Conservation (phyloP, 2,888 invertebrate genomes). For the Amphipyra tragopoginis region DNA sequence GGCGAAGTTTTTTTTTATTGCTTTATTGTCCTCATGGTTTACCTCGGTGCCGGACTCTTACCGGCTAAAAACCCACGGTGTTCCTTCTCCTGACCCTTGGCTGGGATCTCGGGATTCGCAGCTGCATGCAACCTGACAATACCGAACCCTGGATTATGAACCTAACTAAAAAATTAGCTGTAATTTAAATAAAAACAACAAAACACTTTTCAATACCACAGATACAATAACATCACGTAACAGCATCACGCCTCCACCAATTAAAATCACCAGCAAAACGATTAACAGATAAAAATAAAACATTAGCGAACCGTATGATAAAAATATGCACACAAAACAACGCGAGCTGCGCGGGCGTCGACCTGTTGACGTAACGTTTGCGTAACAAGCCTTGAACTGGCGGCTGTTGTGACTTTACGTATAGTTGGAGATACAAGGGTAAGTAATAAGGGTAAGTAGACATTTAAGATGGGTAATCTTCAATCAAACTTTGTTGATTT, state of each 20-base stretch:
- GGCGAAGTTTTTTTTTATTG: no score
- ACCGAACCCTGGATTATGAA: no score
- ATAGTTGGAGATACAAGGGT: slow-evolving; percentile 43
- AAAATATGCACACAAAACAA: slow-evolving; percentile 51
- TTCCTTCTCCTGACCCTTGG: no score
- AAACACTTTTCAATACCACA: no score
- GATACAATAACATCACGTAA: slow-evolving; percentile 2
- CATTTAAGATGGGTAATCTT: background rate
- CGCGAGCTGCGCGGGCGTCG: slow-evolving; percentile 54
- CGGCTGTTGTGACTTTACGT: slow-evolving; percentile 29
- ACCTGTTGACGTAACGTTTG: slow-evolving; percentile 57
- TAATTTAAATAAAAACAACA: no score
- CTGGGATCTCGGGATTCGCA: no score
- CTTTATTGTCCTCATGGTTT: no score
- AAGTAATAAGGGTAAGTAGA: slow-evolving; percentile 36
- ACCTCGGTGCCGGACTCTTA: no score
- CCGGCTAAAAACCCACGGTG: no score
- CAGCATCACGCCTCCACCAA: slow-evolving; percentile 1
- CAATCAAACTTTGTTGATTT: background rate
- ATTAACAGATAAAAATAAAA: slow-evolving; percentile 40
- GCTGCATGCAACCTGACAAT: no score
- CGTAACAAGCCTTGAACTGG: slow-evolving; percentile 63
- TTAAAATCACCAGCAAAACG: slow-evolving; percentile 28
- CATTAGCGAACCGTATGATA: slow-evolving; percentile 27
- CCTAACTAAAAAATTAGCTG: no score